phyloP scores from a whole-genome alignment of 2,113 vertebrate species.

The Hassar affinis region DNA sequence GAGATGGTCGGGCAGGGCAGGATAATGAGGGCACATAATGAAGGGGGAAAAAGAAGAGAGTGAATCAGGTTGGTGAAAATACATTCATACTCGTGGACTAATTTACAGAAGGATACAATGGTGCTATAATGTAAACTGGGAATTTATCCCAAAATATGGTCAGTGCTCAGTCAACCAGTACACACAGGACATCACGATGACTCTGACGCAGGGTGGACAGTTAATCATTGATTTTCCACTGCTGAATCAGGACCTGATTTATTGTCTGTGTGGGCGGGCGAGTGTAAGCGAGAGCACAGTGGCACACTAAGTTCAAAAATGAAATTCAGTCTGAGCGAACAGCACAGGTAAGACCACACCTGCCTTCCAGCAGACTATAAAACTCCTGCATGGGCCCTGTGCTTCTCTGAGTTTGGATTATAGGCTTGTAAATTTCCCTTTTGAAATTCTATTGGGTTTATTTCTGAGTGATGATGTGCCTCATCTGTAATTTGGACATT shows the following conservation, averaged over 20 bases:
- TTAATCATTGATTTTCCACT: constrained; percentile 41
- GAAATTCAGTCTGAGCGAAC: background rate
- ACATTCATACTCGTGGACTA: background rate
- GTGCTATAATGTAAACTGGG: background rate
- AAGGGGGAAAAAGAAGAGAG: background rate
- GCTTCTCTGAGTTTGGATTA: constrained; percentile 17
- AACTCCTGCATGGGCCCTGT: background rate
- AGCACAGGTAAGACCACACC: constrained; percentile 23
- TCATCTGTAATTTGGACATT: constrained; percentile 15
- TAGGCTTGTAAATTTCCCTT: background rate
- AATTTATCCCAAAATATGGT: background rate
- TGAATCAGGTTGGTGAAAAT: constrained; percentile 8
- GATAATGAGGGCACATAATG: constrained; percentile 15
- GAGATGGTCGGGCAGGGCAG: background rate
- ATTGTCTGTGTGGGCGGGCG: background rate
- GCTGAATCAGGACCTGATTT: constrained; percentile 4
- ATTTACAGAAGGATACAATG: constrained; percentile 17
- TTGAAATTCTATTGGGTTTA: background rate
- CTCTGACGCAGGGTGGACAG: constrained; percentile 13
- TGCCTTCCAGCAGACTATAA: background rate
- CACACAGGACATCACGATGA: background rate
- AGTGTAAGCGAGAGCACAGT: background rate
- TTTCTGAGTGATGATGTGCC: constrained; percentile 15
- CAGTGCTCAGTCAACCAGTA: background rate
- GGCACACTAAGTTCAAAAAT: background rate